Percentiles rank a stretch among this genome's conserved stretches.
phyloP scores from a whole-genome alignment of 2,113 vertebrate species.

The Podilymbus podiceps region DNA sequence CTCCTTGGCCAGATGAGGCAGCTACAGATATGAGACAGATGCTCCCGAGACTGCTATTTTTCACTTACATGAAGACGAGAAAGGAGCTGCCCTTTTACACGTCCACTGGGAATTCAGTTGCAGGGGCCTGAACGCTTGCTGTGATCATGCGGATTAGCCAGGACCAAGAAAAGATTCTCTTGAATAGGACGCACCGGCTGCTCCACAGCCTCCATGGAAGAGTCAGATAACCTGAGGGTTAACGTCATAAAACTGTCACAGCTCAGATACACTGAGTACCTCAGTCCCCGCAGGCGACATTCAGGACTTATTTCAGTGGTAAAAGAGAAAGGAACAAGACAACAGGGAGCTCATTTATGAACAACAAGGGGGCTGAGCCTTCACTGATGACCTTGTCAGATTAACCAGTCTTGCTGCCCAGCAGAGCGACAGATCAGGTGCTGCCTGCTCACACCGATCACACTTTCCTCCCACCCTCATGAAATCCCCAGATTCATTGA shows the following conservation, averaged over 20 bases:
- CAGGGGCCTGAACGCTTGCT: not conserved
- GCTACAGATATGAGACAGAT: not conserved
- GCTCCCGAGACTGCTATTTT: not conserved
- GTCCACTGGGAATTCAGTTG: rapidly evolving
- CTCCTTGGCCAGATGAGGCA: not conserved
- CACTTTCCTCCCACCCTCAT: not conserved
- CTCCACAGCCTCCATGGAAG: not conserved
- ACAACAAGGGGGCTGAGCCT: not conserved
- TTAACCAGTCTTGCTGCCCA: not conserved
- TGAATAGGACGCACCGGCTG: rapidly evolving
- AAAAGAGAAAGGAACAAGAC: not conserved
- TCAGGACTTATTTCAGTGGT: not conserved
- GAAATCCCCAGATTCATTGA: not conserved
- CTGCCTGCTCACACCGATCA: not conserved
- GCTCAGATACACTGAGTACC: not conserved
- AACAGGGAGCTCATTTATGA: not conserved
- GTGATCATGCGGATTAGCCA: not conserved
- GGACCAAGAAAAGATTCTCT: not conserved
- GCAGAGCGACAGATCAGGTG: not conserved
- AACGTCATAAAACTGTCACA: not conserved
- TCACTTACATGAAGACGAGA: not conserved
- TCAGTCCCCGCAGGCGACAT: not conserved
- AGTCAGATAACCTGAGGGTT: not conserved
- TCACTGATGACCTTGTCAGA: not conserved
- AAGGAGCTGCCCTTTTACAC: not conserved